Conservation (phyloP, 2,797 vertebrate genomes). For the Neostethus bicornis region DNA sequence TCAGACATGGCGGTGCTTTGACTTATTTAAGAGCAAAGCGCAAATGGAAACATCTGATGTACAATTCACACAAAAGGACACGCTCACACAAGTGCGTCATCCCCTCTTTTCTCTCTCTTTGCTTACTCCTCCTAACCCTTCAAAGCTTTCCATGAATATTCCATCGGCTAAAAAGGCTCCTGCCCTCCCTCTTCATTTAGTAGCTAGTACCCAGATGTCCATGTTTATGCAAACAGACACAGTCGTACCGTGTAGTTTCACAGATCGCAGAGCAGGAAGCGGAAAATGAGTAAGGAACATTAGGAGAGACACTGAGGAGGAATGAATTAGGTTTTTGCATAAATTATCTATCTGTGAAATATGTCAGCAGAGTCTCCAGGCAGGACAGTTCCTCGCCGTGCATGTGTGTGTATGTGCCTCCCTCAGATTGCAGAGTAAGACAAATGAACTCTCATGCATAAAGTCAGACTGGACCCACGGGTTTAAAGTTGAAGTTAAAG, state of each 20-base stretch:
- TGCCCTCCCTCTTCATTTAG: constrained; percentile 50
- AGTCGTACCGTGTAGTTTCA: constrained; percentile 20
- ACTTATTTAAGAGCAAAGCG: constrained; percentile 39
- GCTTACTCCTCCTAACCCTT: constrained; percentile 48
- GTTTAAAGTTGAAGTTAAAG: constrained; percentile 32
- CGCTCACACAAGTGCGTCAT: constrained; percentile 9
- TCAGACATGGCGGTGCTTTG: constrained; percentile 9
- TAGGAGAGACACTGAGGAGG: constrained; percentile 22
- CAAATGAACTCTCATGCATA: constrained; percentile 55
- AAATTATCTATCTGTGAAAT: constrained; percentile 49
- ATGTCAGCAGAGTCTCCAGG: constrained; percentile 51
- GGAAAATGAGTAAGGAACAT: constrained; percentile 22
- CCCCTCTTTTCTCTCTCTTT: constrained; percentile 14
- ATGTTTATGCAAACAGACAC: constrained; percentile 35
- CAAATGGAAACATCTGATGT: constrained; percentile 23
- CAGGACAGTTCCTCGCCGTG: constrained; percentile 34
- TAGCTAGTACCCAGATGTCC: constrained; percentile 66
- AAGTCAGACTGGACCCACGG: constrained; percentile 20
- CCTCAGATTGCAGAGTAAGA: constrained; percentile 53
- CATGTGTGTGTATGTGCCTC: constrained; percentile 29
- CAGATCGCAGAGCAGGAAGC: constrained; percentile 36
- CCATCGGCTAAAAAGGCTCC: constrained; percentile 53
- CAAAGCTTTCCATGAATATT: constrained; percentile 75
- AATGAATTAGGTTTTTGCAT: constrained; percentile 58
- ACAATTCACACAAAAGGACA: constrained; percentile 15